Conservation (phyloP, 2,888 invertebrate genomes). For the Microctonus aethiopoides region DNA sequence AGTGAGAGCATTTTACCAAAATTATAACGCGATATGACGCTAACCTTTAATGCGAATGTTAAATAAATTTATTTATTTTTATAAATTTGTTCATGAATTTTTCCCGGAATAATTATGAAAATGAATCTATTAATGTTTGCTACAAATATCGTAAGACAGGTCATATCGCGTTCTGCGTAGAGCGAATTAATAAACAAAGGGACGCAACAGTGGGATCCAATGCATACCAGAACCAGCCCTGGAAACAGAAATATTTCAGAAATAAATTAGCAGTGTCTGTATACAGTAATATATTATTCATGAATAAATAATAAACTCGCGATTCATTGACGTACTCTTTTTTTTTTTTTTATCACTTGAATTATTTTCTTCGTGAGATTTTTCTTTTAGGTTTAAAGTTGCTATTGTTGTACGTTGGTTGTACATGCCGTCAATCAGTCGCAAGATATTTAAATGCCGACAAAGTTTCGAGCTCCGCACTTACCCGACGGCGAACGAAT, state of each 20-base stretch:
- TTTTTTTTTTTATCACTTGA: slow-evolving; percentile 7
- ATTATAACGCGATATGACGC: background rate
- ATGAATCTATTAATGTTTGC: slow-evolving; percentile 24
- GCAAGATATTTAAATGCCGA: slow-evolving; percentile 40
- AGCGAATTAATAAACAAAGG: slow-evolving; percentile 36
- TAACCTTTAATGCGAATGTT: slow-evolving; percentile 21
- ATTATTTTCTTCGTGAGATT: background rate
- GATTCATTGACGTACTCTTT: slow-evolving; percentile 37
- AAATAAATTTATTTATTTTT: background rate
- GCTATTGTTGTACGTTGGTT: slow-evolving; percentile 12
- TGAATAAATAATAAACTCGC: slow-evolving; percentile 25
- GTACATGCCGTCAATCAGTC: slow-evolving; percentile 39
- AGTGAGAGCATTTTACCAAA: background rate
- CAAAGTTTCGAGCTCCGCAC: slow-evolving; percentile 39
- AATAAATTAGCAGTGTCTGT: slow-evolving; percentile 41
- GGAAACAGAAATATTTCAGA: slow-evolving; percentile 58
- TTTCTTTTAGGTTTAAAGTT: background rate
- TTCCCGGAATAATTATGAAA: slow-evolving; percentile 6
- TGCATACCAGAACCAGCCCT: slow-evolving; percentile 59
- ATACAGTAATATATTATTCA: slow-evolving; percentile 19
- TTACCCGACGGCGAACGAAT: slow-evolving; percentile 42
- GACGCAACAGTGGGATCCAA: slow-evolving; percentile 51
- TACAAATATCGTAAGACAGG: slow-evolving; percentile 44
- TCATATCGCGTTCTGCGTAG: slow-evolving; percentile 40
- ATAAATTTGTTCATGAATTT: slow-evolving; percentile 6